Evolutionary conservation across 2,797 vertebrate species (phyloP), one percentile per base, ranked within the genome.

Genomic region (Pachyuromys duprasi): DNA sequence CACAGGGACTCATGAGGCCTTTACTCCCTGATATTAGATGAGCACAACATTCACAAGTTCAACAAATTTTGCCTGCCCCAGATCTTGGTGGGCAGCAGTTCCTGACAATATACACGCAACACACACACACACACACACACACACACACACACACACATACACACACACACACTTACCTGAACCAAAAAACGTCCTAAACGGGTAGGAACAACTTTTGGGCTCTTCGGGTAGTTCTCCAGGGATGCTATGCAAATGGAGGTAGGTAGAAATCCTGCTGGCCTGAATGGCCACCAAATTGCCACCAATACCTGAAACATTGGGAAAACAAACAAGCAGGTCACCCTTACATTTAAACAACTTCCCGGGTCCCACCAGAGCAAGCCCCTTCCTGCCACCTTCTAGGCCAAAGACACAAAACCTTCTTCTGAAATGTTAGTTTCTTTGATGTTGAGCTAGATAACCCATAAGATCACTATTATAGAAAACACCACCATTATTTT

Each of bases 231-330:
- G 97, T 91, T 99, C 99, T 93, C 99, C 99, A 12, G 99, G 99
- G 94, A 98, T 98, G 97, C 98, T 99, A n/a, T 99, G 99, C 94
- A 99, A 99, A 97, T 99, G 99, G 97, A 99, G 99, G 98, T 99
- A 98, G 91, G 99, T 99, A 97, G 99, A 99, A 98, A 99, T 99
- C 96, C 99, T 99, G 98, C 99, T 99, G 94, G 99, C 99, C 98
- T 99, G 99, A 96, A 99, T 99, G 94, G 99, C 99, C 86, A 99
- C 99, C 95, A 99, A 98, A 98, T 99, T 99, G 55, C 99, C 99
- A 93, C 99, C 99, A 49, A 99, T 99, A 97, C 99, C 99, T 99
- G 98, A 67, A 98, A 98, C 42, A 94, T 2, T 90, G 90, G 90
- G 36, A 36, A 80, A 72, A 89, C 15, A 83, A 67, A 84, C 11